Evolutionary conservation across 2,113 vertebrate species (phyloP), one percentile per base, ranked within the genome.

Genomic region (Dromas ardeola): DNA sequence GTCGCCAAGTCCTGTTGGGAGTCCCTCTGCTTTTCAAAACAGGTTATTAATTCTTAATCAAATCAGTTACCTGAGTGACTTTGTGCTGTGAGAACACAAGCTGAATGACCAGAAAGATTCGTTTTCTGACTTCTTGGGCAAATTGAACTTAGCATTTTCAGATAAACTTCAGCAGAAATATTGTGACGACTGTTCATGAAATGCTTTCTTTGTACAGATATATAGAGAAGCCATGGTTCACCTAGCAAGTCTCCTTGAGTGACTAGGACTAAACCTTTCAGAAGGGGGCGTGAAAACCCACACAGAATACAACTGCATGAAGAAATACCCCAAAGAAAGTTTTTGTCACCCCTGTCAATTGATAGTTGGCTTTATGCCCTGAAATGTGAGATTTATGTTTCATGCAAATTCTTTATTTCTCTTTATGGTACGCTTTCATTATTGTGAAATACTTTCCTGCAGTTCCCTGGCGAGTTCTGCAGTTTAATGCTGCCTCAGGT

Each of bases 41-140:
- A 97, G 97, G 97, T 98, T 80, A 79, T 88, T n/a, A n/a, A 50
- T 72, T 10, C 52, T 88, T 36, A 40, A 34, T 49, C 10, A 49
- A 40, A 13, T 47, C 43, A 23, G 49, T 86, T 61, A 38, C 47
- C 40, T 40, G 12, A 71, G 43, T 69, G 23, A 26, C 42, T 15
- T 36, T 42, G 52, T 79, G 50, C 38, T 85, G 72, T 26, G 49
- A 63, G 49, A 40, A 42, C 30, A 56, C 29, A 50, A 43, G 58
- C 22, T 72, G 50, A 58, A 72, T 50, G 32, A 79, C 50, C 17
- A 36, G 34, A 45, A 70, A 29, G n/a, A 63, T 49, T 36, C 9
- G n/a, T 40, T 26, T 90, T 22, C 65, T 56, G 58, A n/a, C 30
- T 49, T 30, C 29, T 77, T 27, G 29, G 19, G 29, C 32, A 61